These are phyloP conservation scores for Tetragnatha montana DNA, from an alignment of 2,888 invertebrate genomes.

Conservation along the genomic window DNA sequence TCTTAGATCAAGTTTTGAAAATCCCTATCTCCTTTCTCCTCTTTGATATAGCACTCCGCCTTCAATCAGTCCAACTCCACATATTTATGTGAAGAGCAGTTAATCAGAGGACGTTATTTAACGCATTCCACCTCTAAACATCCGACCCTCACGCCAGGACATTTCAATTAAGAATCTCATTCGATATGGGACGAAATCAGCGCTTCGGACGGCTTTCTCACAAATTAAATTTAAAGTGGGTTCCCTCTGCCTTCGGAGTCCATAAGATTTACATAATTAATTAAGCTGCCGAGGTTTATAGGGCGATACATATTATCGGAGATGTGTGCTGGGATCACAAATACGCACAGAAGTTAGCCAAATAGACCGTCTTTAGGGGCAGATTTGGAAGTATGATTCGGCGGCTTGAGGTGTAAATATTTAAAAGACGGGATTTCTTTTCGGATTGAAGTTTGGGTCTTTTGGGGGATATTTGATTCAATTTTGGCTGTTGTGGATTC, in stretches of 20 bases:
- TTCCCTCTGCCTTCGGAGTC: background rate
- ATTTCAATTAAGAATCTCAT: constrained; percentile 1
- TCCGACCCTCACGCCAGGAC: background rate
- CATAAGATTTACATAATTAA: constrained; percentile 1
- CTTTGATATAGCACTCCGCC: too few species aligned
- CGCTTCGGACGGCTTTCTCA: background rate
- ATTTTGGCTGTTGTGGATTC: too few species aligned
- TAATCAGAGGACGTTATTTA: background rate
- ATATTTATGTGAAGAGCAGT: background rate
- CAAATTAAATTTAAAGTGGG: constrained; percentile 1
- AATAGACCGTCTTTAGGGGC: background rate
- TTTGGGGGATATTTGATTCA: too few species aligned
- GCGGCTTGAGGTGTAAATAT: too few species aligned
- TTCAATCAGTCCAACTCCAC: background rate
- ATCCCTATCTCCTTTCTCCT: too few species aligned
- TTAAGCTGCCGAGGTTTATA: background rate
- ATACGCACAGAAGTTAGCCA: background rate
- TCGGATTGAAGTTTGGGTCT: too few species aligned
- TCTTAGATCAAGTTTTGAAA: too few species aligned
- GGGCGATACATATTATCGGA: background rate
- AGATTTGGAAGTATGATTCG: background rate
- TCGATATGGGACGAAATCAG: background rate
- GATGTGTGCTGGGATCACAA: background rate
- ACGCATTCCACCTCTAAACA: background rate
- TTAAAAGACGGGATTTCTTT: too few species aligned